Conservation (phyloP, 2,797 vertebrate species). For the Chrysocyon brachyurus region DNA sequence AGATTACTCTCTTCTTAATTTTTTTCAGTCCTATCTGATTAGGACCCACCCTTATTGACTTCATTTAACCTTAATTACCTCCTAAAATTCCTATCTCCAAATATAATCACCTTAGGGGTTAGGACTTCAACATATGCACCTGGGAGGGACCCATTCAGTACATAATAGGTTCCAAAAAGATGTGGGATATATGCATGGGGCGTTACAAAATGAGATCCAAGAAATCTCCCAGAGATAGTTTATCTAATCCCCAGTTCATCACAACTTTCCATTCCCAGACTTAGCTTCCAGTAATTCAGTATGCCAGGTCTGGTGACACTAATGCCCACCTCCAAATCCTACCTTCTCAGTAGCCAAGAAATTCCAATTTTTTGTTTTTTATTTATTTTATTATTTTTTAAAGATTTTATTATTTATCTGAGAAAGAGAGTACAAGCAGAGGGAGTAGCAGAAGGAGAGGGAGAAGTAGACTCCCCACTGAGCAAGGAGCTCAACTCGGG, state of each 20-base stretch:
- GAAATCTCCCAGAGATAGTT: neutral
- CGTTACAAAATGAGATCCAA: neutral
- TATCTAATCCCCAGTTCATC: neutral
- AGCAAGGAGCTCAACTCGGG: too few species aligned
- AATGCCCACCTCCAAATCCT: neutral
- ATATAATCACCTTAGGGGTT: neutral
- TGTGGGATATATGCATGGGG: neutral
- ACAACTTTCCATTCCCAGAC: neutral
- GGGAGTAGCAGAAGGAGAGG: too few species aligned
- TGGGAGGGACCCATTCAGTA: neutral
- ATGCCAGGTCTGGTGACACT: neutral
- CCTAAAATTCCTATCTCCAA: neutral
- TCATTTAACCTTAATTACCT: neutral
- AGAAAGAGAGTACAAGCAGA: too few species aligned
- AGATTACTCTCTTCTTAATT: neutral
- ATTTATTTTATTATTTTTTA: too few species aligned
- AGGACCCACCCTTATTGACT: neutral
- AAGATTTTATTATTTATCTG: too few species aligned
- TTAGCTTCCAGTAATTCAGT: neutral
- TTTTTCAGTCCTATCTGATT: neutral
- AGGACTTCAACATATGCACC: neutral
- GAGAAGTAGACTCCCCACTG: too few species aligned
- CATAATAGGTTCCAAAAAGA: neutral
- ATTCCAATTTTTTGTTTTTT: neutral
- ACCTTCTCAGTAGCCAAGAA: neutral